Conservation (phyloP, 2,888 invertebrate genomes). For the Gasteruption jaculator region DNA sequence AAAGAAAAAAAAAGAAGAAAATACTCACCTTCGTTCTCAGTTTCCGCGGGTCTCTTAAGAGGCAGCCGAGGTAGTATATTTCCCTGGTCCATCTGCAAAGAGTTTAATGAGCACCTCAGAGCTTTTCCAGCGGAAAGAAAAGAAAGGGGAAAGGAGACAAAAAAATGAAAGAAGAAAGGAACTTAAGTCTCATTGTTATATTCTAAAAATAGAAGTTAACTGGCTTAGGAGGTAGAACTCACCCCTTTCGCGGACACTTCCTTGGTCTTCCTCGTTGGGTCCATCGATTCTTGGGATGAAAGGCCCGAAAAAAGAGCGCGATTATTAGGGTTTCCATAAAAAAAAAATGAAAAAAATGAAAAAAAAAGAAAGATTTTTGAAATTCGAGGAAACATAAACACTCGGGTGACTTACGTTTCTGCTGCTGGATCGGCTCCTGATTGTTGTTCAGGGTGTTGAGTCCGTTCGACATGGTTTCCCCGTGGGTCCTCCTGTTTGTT, state of each 20-base stretch:
- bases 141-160: neutral
- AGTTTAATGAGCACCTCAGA: slow-evolving; percentile 9
- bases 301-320: slow-evolving; percentile 4
- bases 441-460: slow-evolving; percentile 32
- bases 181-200: neutral
- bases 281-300: neutral
- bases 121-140: neutral
- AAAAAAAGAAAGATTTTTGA: slow-evolving; percentile 10
- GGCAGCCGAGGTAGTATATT: slow-evolving; percentile 26
- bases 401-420: too few relatives aligned
- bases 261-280: too few relatives aligned
- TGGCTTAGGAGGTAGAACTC: slow-evolving; percentile 21
- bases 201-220: slow-evolving; percentile 19
- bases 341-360: too few relatives aligned
- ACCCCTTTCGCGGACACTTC: slow-evolving; percentile 28
- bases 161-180: neutral
- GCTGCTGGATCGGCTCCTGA: slow-evolving; percentile 28
- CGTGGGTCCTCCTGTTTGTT: too few relatives aligned
- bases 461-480: slow-evolving; percentile 37
- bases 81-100: slow-evolving; percentile 35
- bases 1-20: neutral
- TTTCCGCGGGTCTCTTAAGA: slow-evolving; percentile 37
- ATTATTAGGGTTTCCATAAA: too few relatives aligned
- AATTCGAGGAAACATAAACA: too few relatives aligned
- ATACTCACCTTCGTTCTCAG: slow-evolving; percentile 40